Base-by-base conservation (phyloP, 2,797 vertebrate genomes). In the Dicrostonyx torquatus region DNA sequence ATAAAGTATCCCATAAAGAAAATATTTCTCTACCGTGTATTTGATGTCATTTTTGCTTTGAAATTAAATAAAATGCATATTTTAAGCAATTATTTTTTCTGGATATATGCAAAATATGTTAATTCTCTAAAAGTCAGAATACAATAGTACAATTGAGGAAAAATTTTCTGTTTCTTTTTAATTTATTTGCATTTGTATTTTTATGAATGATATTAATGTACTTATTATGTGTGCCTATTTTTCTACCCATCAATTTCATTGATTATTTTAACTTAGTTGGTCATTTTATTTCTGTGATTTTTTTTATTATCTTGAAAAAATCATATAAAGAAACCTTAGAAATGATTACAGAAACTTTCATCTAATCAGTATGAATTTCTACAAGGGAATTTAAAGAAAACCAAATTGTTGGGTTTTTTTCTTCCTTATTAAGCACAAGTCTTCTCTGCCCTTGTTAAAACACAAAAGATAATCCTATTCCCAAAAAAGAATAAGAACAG, bases 301-400 rank as follows among this genome's bases (percentile, higher is more conserved):
- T 66, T 92, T 79, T 70, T 60, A 90, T 73, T 77, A 84, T 90
- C 8, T 90, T 94, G 29, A 60, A 96, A 95, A 87, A 17, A 93
- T 50, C 64, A 92, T 62, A 45, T 85, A 88, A 91, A 96, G 45
- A 13, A 94, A 48, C 2, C 58, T 96, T 89, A 89, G 86, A 92
- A 93, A 93, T 93, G 82, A 95, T 94, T 95, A 60, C 34, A 93
- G 43, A 94, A 87, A 84, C 18, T 95, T 89, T 93, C 60, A 88
- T 60, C 75, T 94, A 92, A 91, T 96, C 78, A 87, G 17, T 77
- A 66, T 89, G 76, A 91, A 95, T 84, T 95, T 89, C 53, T 94
- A 40, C 87, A 96, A 91, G 40, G n/a, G 8, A 89, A 85, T 40
- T 85, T 94, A 91, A 94, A 89, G 60, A 88, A 96, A 96, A 82